phyloP scores from a whole-genome alignment of 1,140 invertebrate species.

The Brachionus manjavacas region DNA sequence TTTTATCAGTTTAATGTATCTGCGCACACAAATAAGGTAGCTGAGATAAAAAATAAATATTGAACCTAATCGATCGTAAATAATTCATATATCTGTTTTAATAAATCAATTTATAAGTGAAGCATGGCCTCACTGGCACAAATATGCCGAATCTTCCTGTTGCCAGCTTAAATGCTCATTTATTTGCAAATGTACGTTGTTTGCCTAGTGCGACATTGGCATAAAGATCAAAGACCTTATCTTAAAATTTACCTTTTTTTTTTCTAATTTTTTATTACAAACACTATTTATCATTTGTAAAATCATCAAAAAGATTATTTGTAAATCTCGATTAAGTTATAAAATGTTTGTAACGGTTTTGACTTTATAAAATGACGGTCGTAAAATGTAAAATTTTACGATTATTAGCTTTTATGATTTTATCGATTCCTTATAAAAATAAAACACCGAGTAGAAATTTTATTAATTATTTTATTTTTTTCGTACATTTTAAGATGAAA shows the following conservation, averaged over 20 bases:
- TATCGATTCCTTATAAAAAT: conserved; percentile 22
- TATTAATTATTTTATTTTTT: not conserved
- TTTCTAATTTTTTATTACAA: conserved; percentile 11
- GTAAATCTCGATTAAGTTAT: not conserved
- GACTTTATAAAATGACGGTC: conserved; percentile 12
- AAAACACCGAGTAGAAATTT: not conserved
- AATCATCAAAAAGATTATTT: conserved; percentile 40
- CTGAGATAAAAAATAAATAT: not conserved
- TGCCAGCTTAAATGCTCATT: not conserved
- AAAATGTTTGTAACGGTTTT: conserved; percentile 29
- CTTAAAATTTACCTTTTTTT: conserved; percentile 36
- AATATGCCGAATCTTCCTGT: not conserved
- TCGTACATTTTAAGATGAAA: conserved; percentile 28
- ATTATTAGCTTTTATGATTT: conserved; percentile 36
- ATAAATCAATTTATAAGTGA: conserved; percentile 7
- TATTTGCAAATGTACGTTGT: not conserved
- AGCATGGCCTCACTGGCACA: not conserved
- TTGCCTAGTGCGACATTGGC: conserved; percentile 9
- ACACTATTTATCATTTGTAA: conserved; percentile 36
- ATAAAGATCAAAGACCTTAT: conserved; percentile 19
- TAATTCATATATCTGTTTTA: not conserved
- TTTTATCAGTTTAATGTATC: not conserved
- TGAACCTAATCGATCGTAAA: not conserved
- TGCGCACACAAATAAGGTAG: not conserved
- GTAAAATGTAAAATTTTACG: conserved; percentile 16